Conservation (phyloP, 2,113 vertebrate species). For the Cephalopholis sonnerati region DNA sequence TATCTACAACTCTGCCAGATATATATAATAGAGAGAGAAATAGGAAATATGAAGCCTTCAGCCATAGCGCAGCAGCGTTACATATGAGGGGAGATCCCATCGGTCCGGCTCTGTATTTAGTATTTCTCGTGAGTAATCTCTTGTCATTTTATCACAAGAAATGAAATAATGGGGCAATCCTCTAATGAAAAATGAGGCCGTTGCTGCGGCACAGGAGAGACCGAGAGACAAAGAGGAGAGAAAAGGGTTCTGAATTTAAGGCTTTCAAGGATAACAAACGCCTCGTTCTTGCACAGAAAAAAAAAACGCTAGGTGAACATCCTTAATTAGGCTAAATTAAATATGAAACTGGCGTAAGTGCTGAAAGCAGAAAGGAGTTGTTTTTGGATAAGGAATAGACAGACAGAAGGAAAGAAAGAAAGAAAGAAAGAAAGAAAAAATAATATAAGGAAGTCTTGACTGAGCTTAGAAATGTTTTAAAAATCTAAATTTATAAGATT, state of each 20-base stretch:
- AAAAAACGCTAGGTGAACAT: constrained; percentile 23
- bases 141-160: constrained; percentile 85
- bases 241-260: constrained; percentile 60
- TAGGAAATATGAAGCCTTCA: constrained; percentile 83
- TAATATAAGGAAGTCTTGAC: not conserved
- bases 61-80: constrained; percentile 67
- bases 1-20: constrained; percentile 77
- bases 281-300: not conserved
- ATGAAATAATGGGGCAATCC: constrained; percentile 82
- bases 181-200: constrained; percentile 82
- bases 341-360: constrained; percentile 1
- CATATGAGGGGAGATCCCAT: constrained; percentile 83
- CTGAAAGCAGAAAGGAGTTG: not conserved
- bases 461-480: not conserved
- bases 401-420: not conserved
- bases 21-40: constrained; percentile 81
- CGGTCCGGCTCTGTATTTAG: constrained; percentile 79
- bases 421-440: not conserved
- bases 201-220: constrained; percentile 61
- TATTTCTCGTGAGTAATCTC: constrained; percentile 85
- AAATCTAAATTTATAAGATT: not conserved
- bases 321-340: constrained; percentile 49
- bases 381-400: not conserved
- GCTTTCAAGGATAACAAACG: constrained; percentile 52
- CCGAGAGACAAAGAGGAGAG: constrained; percentile 70